Conservation (phyloP, 2,888 invertebrate species). For the Drosophila peninsularis region DNA sequence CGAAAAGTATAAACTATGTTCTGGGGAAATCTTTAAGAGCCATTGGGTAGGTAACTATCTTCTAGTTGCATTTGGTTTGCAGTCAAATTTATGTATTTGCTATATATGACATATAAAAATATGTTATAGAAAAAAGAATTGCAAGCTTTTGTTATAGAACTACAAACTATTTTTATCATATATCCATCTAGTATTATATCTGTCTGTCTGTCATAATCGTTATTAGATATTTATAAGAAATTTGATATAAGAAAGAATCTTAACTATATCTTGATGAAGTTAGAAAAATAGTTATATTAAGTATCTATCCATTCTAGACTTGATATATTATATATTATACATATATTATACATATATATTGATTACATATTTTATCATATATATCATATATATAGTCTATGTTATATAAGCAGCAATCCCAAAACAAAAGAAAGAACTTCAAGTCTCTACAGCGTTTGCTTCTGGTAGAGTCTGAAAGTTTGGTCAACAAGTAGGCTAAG, state of each 20-base stretch:
- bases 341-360: neutral
- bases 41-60: neutral
- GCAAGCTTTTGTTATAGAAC: neutral
- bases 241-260: neutral
- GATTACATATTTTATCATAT: too few species aligned
- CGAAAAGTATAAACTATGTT: neutral
- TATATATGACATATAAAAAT: neutral
- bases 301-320: too few species aligned
- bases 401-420: too few species aligned
- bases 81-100: neutral
- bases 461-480: constrained; percentile 13
- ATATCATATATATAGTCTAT: neutral
- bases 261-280: neutral
- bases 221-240: neutral
- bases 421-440: neutral
- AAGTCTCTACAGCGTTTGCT: neutral
- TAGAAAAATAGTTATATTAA: neutral
- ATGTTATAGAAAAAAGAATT: neutral
- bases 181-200: neutral
- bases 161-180: neutral
- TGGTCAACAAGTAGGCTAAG: constrained; percentile 13
- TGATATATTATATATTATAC: neutral
- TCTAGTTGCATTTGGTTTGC: neutral
- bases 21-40: neutral
- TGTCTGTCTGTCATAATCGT: too few species aligned